Conservation (phyloP, 2,888 invertebrate species). For the Nudaria mundana region DNA sequence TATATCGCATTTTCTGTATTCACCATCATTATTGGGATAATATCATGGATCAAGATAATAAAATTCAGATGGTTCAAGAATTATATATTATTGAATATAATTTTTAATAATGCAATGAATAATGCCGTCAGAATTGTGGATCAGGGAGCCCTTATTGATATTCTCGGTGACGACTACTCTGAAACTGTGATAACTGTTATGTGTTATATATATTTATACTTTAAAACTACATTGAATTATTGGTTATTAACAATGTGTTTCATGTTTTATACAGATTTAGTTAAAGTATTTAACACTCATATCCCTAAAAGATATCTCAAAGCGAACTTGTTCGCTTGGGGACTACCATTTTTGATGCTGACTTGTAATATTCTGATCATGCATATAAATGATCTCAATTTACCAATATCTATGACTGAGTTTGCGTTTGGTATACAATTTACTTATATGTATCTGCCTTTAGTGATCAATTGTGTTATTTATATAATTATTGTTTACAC, state of each 20-base stretch:
- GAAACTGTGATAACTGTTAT: background rate
- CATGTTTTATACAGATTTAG: constrained; percentile 15
- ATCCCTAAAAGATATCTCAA: constrained; percentile 10
- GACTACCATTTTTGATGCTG: constrained; percentile 1
- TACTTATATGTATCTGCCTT: constrained; percentile 1
- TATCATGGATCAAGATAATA: background rate
- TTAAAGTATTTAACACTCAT: constrained; percentile 9
- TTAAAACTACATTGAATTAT: constrained; percentile 8
- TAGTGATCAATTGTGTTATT: background rate
- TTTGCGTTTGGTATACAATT: background rate
- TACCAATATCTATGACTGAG: background rate
- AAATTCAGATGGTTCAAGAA: constrained; percentile 4
- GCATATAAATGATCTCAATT: background rate
- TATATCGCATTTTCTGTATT: background rate
- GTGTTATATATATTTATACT: constrained; percentile 6
- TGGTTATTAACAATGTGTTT: constrained; percentile 20
- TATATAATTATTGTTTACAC: background rate
- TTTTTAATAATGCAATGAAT: constrained; percentile 9
- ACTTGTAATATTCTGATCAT: constrained; percentile 1
- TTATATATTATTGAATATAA: constrained; percentile 17
- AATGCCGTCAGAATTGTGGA: background rate
- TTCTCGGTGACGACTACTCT: background rate
- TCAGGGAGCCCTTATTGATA: background rate
- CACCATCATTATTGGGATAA: background rate
- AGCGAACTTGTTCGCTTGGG: constrained; percentile 11